Conservation (phyloP, 2,113 vertebrate genomes). For the Chaetops frenatus region DNA sequence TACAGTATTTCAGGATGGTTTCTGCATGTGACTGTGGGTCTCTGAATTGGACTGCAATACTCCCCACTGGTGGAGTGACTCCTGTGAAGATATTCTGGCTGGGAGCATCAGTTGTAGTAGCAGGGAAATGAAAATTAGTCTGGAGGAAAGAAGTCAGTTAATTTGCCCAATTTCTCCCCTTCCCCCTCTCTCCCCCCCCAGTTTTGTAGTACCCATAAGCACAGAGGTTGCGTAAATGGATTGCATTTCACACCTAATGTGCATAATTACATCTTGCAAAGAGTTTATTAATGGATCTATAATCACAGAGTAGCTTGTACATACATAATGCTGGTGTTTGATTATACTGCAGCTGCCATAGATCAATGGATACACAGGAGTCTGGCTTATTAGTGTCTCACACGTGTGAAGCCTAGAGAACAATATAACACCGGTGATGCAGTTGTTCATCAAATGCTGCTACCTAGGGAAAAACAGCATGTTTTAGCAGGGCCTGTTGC, state of each 20-base stretch:
- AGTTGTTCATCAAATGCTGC: background rate
- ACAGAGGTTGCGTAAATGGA: background rate
- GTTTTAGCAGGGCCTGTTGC: too few species aligned
- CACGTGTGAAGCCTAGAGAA: background rate
- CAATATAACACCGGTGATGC: background rate
- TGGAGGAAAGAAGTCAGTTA: background rate
- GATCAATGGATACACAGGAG: constrained; percentile 23
- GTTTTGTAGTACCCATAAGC: background rate
- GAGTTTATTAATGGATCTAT: constrained; percentile 42
- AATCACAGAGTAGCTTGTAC: constrained; percentile 24
- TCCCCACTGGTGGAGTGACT: background rate
- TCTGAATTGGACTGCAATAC: background rate
- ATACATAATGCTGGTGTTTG: constrained; percentile 3
- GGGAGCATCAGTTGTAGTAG: background rate
- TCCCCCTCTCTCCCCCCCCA: background rate
- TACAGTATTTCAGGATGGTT: background rate
- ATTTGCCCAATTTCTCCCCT: background rate
- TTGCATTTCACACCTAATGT: constrained; percentile 5
- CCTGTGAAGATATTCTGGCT: background rate
- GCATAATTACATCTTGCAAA: constrained; percentile 42
- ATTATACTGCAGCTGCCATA: constrained; percentile 33
- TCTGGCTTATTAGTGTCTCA: background rate
- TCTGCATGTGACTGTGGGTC: background rate
- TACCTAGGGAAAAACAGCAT: background rate
- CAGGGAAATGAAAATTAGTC: background rate